phyloP scores from a whole-genome alignment of 2,113 vertebrate genomes.

The Greenwoodochromis staneri region DNA sequence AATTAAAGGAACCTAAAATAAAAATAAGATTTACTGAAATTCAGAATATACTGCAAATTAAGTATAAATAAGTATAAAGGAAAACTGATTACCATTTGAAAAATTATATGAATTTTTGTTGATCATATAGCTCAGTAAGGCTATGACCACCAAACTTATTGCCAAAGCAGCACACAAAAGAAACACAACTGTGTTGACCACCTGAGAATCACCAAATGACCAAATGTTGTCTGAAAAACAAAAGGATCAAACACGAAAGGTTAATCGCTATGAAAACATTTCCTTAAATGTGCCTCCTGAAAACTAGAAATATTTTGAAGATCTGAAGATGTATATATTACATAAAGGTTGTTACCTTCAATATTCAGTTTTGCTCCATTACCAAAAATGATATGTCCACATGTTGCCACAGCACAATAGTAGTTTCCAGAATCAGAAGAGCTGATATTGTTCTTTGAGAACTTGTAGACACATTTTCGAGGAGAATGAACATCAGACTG shows the following conservation, averaged over 20 bases:
- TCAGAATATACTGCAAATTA: no score
- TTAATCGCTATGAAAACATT: background rate
- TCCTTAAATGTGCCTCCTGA: background rate
- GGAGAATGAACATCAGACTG: background rate
- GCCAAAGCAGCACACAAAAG: background rate
- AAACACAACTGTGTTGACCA: background rate
- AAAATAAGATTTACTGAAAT: no score
- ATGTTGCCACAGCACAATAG: slow-evolving; percentile 41
- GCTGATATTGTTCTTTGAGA: slow-evolving; percentile 12
- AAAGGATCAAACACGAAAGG: background rate
- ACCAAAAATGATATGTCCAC: slow-evolving; percentile 36
- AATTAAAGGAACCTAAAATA: no score
- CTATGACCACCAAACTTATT: background rate
- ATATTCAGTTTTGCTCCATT: slow-evolving; percentile 7
- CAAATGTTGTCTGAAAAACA: background rate
- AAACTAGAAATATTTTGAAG: rapidly evolving
- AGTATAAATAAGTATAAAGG: no score
- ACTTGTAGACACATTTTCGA: slow-evolving; percentile 12
- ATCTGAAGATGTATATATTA: rapidly evolving
- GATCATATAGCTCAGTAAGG: background rate
- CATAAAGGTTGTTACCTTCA: background rate
- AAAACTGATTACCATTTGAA: no score
- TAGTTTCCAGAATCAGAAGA: slow-evolving; percentile 28
- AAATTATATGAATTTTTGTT: no score
- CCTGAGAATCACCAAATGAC: background rate